Base-by-base conservation (phyloP, 2,113 vertebrate genomes). In the Chloropsis hardwickii region DNA sequence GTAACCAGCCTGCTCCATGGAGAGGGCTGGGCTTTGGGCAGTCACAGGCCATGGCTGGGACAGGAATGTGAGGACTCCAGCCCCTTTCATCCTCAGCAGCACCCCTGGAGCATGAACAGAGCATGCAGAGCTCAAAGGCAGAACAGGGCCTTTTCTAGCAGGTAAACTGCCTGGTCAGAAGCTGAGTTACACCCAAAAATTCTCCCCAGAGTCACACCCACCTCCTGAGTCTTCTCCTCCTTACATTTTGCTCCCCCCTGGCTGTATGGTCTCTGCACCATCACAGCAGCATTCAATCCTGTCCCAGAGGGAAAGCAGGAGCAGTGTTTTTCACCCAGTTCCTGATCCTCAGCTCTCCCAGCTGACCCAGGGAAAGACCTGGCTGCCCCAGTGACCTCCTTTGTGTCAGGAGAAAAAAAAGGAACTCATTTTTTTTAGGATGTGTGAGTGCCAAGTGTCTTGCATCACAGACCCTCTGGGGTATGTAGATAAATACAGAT, bases 381-480 rank as follows among this genome's bases (percentile, higher is more conserved):
- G 23, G n/a, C 51, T 58, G 67, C 35, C n/a, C 18, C 33, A 45
- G 40, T 39, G 77, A 60, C 15, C 35, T 58, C 28, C 47, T 47
- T 48, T 78, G 54, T 39, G 37, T 11, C 18, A 37, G 47, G 10
- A 51, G 11, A 37, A 37, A 37, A 37, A 37, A 37, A 37, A 37
- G 37, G 37, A 37, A 37, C 37, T 37, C 37, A 8, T 37, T 37
- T 44, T 25, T 44, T 54, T 54, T 11, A 18, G 31, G 31, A 39
- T 21, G 39, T 0, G 0, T 16, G 31, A 76, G 5, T 25, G 28
- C 44, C 5, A 3, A 2, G 13, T 51, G 20, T 17, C 48, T 62
- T 0, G 0, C 6, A 8, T 12, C 6, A 45, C 16, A 21, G 19
- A 79, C 33, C 8, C 19, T 70, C 31, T 7, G 2, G 14, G 29